Evolutionary conservation across 2,888 invertebrate genomes (phyloP).

Genomic region (Agonopterix subpropinquella): DNA sequence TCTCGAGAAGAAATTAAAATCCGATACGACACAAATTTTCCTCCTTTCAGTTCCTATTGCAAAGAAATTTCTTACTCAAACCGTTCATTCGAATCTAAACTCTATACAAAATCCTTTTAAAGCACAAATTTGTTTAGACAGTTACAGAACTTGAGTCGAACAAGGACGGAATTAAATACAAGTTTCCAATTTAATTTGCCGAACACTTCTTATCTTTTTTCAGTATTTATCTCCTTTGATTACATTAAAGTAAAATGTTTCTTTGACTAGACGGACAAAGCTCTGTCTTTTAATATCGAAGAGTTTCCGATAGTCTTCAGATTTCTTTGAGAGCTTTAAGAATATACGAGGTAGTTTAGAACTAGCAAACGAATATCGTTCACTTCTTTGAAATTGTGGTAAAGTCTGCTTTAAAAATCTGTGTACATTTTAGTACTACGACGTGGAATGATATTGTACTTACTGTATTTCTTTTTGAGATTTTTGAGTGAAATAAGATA

Average conservation of each 20-base stretch:
- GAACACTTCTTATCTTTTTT: constrained; percentile 62
- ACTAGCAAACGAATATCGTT: too few relatives aligned
- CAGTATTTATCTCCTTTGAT: constrained; percentile 66
- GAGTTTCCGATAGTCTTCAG: too few relatives aligned
- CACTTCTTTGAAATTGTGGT: too few relatives aligned
- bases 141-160: constrained; percentile 19
- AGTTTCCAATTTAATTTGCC: constrained; percentile 71
- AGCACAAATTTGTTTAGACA: constrained; percentile 1
- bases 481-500: too few relatives aligned
- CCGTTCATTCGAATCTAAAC: constrained; percentile 6
- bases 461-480: too few relatives aligned
- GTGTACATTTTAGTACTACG: too few relatives aligned
- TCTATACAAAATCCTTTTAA: constrained; percentile 1
- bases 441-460: too few relatives aligned
- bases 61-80: constrained; percentile 16
- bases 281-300: too few relatives aligned
- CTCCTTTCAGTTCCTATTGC: constrained; percentile 27
- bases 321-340: too few relatives aligned
- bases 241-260: constrained; percentile 58
- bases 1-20: constrained; percentile 68
- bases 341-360: too few relatives aligned
- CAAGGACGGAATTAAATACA: constrained; percentile 24
- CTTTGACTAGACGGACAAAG: constrained; percentile 1
- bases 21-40: constrained; percentile 72
- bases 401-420: too few relatives aligned